phyloP scores from a whole-genome alignment of 2,888 invertebrate species.

The Pinctada fucata region DNA sequence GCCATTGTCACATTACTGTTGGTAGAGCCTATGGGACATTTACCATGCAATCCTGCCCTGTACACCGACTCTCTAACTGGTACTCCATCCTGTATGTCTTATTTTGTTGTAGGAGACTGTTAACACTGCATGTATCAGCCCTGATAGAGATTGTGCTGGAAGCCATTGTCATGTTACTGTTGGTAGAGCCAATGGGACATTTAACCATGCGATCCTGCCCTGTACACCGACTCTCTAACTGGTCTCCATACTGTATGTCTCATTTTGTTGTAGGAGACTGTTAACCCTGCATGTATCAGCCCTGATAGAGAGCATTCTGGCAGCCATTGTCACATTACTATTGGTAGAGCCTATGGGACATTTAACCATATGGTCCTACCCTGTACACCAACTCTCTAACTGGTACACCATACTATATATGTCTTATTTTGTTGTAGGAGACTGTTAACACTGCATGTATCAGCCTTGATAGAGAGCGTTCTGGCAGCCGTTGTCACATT shows the following conservation, averaged over 20 bases:
- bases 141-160: conserved; percentile 88
- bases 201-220: conserved; percentile 88
- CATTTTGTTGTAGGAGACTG: conserved; percentile 80
- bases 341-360: conserved; percentile 89
- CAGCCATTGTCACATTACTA: conserved; percentile 87
- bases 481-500: conserved; percentile 87
- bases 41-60: conserved; percentile 87
- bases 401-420: conserved; percentile 85
- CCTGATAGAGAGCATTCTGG: conserved; percentile 86
- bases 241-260: conserved; percentile 80
- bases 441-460: conserved; percentile 86
- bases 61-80: conserved; percentile 93
- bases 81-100: conserved; percentile 89
- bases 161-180: conserved; percentile 85
- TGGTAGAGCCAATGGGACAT: conserved; percentile 89
- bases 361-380: conserved; percentile 87
- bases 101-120: conserved; percentile 82
- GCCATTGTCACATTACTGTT: conserved; percentile 87
- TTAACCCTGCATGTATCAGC: conserved; percentile 89
- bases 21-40: conserved; percentile 88
- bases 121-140: conserved; percentile 89
- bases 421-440: conserved; percentile 78
- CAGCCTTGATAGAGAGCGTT: conserved; percentile 89
- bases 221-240: conserved; percentile 90
- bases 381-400: conserved; percentile 88